Percentiles rank a stretch among this genome's conserved stretches.
Evolutionary conservation across 1,140 invertebrate genomes (phyloP).

Genomic region (Halictus rubicundus): DNA sequence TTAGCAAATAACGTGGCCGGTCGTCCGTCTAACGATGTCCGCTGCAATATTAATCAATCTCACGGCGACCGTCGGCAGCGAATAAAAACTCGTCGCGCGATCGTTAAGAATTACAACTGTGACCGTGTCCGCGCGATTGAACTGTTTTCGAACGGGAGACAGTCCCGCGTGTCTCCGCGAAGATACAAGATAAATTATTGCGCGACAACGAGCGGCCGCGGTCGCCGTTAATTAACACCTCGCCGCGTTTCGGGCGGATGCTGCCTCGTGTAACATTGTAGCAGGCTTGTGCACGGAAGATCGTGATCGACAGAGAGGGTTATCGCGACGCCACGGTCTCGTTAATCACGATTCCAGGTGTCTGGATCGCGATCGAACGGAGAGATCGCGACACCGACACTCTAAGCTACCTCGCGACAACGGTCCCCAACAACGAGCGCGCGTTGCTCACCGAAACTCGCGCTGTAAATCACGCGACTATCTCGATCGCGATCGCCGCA

Average conservation of each 20-base stretch:
- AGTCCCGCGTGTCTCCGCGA: constrained; percentile 7
- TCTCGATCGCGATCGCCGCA: constrained; percentile 17
- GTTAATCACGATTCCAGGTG: constrained; percentile 26
- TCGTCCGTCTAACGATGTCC: background rate
- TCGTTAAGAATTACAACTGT: background rate
- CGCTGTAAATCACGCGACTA: constrained; percentile 30
- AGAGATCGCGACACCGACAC: constrained; percentile 25
- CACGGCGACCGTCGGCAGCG: too few relatives aligned
- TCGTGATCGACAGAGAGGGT: too few relatives aligned
- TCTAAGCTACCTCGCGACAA: constrained; percentile 8
- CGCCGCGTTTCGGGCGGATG: constrained; percentile 3
- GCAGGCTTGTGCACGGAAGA: background rate
- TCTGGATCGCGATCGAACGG: background rate
- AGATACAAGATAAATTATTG: constrained; percentile 21
- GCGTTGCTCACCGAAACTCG: background rate
- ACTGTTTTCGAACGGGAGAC: background rate
- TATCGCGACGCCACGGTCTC: constrained; percentile 2
- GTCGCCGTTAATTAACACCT: constrained; percentile 13
- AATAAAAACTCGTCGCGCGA: background rate
- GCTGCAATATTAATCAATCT: constrained; percentile 12
- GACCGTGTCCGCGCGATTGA: background rate
- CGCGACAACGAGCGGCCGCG: background rate
- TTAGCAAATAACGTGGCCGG: background rate
- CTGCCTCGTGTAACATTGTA: constrained; percentile 2
- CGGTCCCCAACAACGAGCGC: background rate